Evolutionary conservation across 2,113 vertebrate species (phyloP).

Genomic region (Tor tambroides): DNA sequence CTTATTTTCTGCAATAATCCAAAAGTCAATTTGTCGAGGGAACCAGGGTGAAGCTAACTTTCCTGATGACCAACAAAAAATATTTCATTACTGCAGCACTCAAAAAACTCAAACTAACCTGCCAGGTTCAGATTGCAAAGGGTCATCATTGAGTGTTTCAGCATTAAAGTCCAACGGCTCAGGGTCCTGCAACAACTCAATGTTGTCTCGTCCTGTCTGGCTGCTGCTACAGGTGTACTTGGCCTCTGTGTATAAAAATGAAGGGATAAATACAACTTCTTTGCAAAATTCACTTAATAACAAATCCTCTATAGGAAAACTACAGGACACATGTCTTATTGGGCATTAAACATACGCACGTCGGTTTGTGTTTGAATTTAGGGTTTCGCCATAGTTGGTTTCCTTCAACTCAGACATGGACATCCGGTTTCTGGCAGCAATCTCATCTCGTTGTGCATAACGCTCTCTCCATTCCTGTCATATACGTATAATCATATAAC

Average conservation of each 20-base stretch:
- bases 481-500: neutral
- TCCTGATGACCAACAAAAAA: neutral
- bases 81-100: neutral
- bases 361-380: slow-evolving; percentile 60
- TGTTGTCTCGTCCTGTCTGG: slow-evolving; percentile 85
- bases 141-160: slow-evolving; percentile 84
- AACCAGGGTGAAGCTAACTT: neutral
- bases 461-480: slow-evolving; percentile 94
- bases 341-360: slow-evolving; percentile 40
- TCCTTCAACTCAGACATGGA: slow-evolving; percentile 88
- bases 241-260: slow-evolving; percentile 66
- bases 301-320: neutral
- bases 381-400: slow-evolving; percentile 83
- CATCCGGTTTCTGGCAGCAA: slow-evolving; percentile 81
- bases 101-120: slow-evolving; percentile 74
- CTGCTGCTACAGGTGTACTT: slow-evolving; percentile 85
- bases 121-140: slow-evolving; percentile 80
- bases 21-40: neutral
- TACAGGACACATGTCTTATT: neutral
- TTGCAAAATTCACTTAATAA: neutral
- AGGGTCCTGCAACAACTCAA: slow-evolving; percentile 93
- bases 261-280: neutral
- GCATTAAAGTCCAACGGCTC: slow-evolving; percentile 94
- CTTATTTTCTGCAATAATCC: neutral
- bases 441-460: slow-evolving; percentile 86